Conservation (phyloP, 2,113 vertebrate genomes). For the Pardalotus punctatus region DNA sequence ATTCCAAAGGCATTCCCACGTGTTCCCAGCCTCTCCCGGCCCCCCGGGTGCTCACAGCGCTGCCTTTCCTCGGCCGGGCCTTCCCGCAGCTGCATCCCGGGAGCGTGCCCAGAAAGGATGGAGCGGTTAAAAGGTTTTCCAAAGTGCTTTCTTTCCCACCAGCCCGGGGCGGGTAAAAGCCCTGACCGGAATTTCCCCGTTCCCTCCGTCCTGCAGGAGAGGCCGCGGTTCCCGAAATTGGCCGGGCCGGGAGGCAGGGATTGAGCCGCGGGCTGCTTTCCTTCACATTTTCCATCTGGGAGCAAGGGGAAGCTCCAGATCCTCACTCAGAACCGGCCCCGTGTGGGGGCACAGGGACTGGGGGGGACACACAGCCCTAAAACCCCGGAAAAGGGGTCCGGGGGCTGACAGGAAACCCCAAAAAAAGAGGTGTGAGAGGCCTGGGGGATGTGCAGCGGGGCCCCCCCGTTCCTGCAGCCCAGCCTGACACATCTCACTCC, state of each 20-base stretch:
- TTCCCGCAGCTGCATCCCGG: neutral
- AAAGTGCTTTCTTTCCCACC: neutral
- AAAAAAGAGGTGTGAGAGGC: neutral
- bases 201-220: neutral
- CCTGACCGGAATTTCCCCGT: rapidly evolving
- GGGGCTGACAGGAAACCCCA: neutral
- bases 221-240: neutral
- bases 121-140: neutral
- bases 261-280: rapidly evolving
- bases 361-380: rapidly evolving
- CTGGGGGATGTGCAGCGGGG: rapidly evolving
- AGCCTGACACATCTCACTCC: too few species aligned
- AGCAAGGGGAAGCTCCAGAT: neutral
- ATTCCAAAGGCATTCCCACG: neutral
- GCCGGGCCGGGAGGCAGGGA: neutral
- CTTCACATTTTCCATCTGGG: neutral
- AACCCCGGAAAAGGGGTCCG: rapidly evolving
- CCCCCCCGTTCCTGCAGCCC: neutral
- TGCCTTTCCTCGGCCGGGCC: neutral
- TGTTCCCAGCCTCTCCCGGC: neutral
- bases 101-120: neutral
- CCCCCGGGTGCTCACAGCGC: neutral
- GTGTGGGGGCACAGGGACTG: rapidly evolving
- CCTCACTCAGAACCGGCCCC: rapidly evolving
- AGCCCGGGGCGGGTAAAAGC: neutral